phyloP scores from a whole-genome alignment of 2,113 vertebrate species.

The Orcinus orca region DNA sequence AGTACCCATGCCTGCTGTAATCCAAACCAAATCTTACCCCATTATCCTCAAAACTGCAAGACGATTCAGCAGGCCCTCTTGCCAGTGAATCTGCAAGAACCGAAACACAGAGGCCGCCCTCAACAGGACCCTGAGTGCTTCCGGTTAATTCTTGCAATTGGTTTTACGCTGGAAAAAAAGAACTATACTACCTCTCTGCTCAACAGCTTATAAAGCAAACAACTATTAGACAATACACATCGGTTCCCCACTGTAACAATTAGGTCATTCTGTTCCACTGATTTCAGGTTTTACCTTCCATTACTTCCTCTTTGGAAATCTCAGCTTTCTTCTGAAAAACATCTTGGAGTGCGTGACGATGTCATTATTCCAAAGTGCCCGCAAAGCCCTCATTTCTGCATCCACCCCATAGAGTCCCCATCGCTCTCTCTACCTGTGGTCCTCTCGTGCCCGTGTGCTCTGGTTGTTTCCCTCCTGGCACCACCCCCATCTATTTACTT shows the following conservation, averaged over 20 bases:
- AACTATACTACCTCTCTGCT: neutral
- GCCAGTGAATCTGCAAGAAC: neutral
- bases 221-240: accelerated
- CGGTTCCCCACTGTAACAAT: neutral
- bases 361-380: neutral
- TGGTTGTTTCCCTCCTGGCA: neutral
- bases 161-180: neutral
- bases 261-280: neutral
- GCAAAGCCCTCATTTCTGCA: accelerated
- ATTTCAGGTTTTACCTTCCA: neutral
- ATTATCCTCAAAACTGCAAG: slow-evolving; percentile 31
- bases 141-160: neutral
- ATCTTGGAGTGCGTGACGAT: accelerated
- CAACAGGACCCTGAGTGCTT: neutral
- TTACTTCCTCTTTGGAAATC: neutral
- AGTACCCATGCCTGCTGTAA: slow-evolving; percentile 52
- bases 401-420: neutral
- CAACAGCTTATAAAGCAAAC: neutral
- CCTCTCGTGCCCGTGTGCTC: accelerated
- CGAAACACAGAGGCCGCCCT: neutral
- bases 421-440: accelerated
- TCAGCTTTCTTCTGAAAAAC: accelerated
- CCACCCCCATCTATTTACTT: accelerated
- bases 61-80: neutral
- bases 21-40: slow-evolving; percentile 60